Base-by-base conservation (phyloP, 2,797 vertebrate genomes). In the Cirrhinus molitorella region DNA sequence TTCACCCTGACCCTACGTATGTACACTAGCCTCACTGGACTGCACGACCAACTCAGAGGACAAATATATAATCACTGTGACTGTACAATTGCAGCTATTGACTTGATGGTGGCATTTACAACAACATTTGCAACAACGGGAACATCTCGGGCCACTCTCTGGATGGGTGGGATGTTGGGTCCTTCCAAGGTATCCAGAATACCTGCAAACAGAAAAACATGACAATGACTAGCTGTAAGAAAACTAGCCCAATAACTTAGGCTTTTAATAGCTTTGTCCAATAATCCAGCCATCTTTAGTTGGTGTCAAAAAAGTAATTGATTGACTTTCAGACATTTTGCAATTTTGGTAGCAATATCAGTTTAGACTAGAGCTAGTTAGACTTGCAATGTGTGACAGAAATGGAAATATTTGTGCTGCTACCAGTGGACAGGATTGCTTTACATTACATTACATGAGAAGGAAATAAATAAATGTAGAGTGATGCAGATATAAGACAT, bases 171-270 rank as follows among this genome's bases (percentile, higher is more conserved):
- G 70, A 97, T 14, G 79, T 96, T 95, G 83, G 96, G 96, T 89
- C 96, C 96, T 90, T 98, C 97, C 84, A 98, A 85, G 0, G 97
- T 96, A 90, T 97, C 97, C 91, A 99, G 91, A 86, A 99, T 95
- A 79, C 96, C 98, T 99, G 91, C 45, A 88, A 53, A 73, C 61
- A 90, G 79, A 28, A 89, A 81, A 88, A 66, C 49, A 51, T 1
- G 53, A 67, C 13, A 65, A 61, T 12, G 43, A 17, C 1, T 16
- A 21, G 25, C 40, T 17, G 19, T 4, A 31, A 34, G 61, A 3
- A 72, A 14, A 72, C 17, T 21, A 72, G 37, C 37, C 37, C 3
- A 1, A 23, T 9, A 45, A 13, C 34, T 3, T 21, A 21, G 17
- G 63, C 12, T 68, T 68, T 43, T 67, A 21, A n/a, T 14, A 5